Evolutionary conservation across 2,888 invertebrate species (phyloP).

Genomic region (Himalopsyche kuldschensis): DNA sequence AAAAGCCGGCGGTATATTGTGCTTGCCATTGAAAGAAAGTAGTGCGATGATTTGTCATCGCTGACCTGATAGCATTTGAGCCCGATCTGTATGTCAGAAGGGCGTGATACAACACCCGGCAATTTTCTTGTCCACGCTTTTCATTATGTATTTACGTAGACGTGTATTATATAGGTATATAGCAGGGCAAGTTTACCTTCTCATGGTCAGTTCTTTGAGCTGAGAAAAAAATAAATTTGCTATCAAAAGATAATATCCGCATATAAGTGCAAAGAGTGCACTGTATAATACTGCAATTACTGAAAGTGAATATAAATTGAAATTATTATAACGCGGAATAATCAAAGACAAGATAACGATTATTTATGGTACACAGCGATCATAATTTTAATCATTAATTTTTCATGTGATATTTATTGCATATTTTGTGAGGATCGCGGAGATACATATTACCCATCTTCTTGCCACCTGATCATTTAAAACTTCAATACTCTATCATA

Average conservation of each 20-base stretch:
- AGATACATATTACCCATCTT: too few species aligned
- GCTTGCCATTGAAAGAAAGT: too few species aligned
- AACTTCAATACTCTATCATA: too few species aligned
- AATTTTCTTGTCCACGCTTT: conserved; percentile 19
- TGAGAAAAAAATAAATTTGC: not conserved
- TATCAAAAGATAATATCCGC: not conserved
- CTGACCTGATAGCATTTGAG: not conserved
- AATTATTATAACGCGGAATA: not conserved
- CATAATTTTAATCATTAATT: not conserved
- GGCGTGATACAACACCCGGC: conserved; percentile 3
- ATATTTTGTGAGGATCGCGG: too few species aligned
- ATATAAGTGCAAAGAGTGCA: not conserved
- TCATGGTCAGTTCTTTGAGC: not conserved
- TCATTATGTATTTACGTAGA: conserved; percentile 19
- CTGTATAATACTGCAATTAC: not conserved
- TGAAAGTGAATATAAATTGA: not conserved
- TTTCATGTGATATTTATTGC: too few species aligned
- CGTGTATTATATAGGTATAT: conserved; percentile 4
- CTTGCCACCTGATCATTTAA: too few species aligned
- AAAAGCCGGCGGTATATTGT: too few species aligned
- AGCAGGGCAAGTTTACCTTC: conserved; percentile 1
- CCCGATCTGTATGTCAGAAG: not conserved
- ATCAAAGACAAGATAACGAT: not conserved
- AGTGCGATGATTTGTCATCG: not conserved
- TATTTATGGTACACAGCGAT: not conserved